Evolutionary conservation across 2,113 vertebrate genomes (phyloP).

Genomic region (Pao palembangensis): DNA sequence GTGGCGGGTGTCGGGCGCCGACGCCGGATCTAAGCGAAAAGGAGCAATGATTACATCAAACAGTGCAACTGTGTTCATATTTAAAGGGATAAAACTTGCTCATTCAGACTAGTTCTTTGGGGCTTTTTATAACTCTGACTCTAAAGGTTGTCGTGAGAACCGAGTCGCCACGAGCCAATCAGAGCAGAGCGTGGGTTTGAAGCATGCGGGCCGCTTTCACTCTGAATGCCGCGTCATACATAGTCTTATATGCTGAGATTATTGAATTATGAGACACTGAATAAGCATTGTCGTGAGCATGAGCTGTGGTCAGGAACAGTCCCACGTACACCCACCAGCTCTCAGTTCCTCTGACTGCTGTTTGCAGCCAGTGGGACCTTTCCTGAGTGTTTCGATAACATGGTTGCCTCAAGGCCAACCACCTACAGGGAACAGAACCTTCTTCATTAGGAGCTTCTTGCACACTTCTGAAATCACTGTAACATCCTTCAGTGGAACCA

Average conservation of each 20-base stretch:
- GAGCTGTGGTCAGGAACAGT: too few relatives aligned
- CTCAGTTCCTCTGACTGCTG: too few relatives aligned
- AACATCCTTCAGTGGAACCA: slow-evolving; percentile 11
- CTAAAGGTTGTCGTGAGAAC: slow-evolving; percentile 17
- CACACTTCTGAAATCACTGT: slow-evolving; percentile 12
- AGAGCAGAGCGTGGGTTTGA: slow-evolving; percentile 35
- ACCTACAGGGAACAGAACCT: slow-evolving; percentile 12
- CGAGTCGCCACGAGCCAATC: slow-evolving; percentile 39
- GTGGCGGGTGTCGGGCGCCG: slow-evolving; percentile 89
- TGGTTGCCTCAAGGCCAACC: slow-evolving; percentile 29
- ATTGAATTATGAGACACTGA: too few relatives aligned
- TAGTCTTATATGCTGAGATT: slow-evolving; percentile 15
- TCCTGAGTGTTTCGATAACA: slow-evolving; percentile 18
- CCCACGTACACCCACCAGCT: too few relatives aligned
- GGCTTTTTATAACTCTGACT: background rate
- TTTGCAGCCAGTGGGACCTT: slow-evolving; percentile 17
- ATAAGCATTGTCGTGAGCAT: too few relatives aligned
- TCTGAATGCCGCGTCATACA: slow-evolving; percentile 27
- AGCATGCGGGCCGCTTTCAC: slow-evolving; percentile 51
- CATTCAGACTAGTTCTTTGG: too few relatives aligned
- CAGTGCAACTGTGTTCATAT: background rate
- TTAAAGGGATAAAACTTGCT: background rate
- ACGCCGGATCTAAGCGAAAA: slow-evolving; percentile 80
- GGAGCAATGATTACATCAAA: slow-evolving; percentile 1
- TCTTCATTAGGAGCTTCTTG: slow-evolving; percentile 12